These are phyloP conservation scores for Phoxinus dragarum DNA, from an alignment of 2,797 vertebrate species.

Conservation along the genomic window DNA sequence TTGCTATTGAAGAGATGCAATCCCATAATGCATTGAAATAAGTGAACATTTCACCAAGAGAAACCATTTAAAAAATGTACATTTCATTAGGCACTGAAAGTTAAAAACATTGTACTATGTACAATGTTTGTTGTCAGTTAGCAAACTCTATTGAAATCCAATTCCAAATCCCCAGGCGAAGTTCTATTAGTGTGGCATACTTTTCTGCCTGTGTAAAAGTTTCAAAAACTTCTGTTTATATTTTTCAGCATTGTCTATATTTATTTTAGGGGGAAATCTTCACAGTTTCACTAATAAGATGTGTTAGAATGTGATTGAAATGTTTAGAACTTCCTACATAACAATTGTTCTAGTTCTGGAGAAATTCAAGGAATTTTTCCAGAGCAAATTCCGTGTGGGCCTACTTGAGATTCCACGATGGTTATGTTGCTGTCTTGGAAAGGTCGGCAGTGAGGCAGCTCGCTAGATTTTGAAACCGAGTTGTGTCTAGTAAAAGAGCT, in stretches of 20 bases:
- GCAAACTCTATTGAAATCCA: background rate
- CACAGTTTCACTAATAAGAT: background rate
- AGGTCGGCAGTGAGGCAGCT: background rate
- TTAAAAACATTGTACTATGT: background rate
- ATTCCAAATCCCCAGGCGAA: background rate
- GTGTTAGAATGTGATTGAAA: background rate
- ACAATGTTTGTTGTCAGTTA: background rate
- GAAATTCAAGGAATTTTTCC: background rate
- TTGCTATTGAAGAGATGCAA: background rate
- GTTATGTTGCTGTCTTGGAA: background rate
- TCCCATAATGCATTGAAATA: background rate
- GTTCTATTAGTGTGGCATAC: background rate
- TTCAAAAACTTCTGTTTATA: background rate
- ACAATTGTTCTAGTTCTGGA: background rate
- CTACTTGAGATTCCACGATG: background rate
- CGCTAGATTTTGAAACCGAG: conserved; percentile 1
- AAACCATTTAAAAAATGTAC: background rate
- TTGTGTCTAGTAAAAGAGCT: conserved; percentile 19
- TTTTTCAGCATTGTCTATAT: background rate
- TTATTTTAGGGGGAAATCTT: background rate
- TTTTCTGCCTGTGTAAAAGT: background rate
- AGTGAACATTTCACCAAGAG: background rate
- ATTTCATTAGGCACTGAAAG: background rate
- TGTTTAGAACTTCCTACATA: background rate
- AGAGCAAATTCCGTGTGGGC: background rate